Conservation (phyloP, 2,888 invertebrate species). For the Cryptocephalus moraei region DNA sequence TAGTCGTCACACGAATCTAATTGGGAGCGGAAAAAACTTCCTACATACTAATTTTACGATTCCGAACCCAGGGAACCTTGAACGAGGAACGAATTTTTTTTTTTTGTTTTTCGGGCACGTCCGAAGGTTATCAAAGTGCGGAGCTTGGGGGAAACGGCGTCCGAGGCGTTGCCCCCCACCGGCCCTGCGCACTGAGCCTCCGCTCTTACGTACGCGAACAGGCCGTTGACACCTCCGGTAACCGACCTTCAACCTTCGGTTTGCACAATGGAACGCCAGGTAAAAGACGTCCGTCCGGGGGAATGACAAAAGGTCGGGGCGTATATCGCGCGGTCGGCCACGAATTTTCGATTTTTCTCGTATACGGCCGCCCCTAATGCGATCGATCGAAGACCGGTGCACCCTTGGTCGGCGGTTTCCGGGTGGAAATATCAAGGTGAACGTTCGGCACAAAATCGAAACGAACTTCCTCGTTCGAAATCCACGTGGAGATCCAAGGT, state of each 20-base stretch:
- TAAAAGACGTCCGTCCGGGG: constrained; percentile 13
- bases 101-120: not conserved
- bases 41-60: constrained; percentile 14
- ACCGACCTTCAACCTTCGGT: constrained; percentile 40
- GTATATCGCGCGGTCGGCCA: not conserved
- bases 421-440: constrained; percentile 17
- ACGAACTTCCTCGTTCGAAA: constrained; percentile 13
- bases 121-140: not conserved
- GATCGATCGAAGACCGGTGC: not conserved
- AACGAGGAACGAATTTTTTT: constrained; percentile 2
- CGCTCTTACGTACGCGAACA: constrained; percentile 24
- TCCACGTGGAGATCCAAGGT: not conserved
- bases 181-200: constrained; percentile 11
- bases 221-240: constrained; percentile 36
- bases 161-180: constrained; percentile 2
- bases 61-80: constrained; percentile 19
- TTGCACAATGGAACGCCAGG: constrained; percentile 26
- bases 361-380: not conserved
- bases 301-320: constrained; percentile 1
- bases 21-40: constrained; percentile 8
- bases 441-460: constrained; percentile 6
- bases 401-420: constrained; percentile 7
- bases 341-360: too few relatives aligned
- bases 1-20: not conserved
- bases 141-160: constrained; percentile 2